Evolutionary conservation across 1,140 invertebrate genomes (phyloP), one percentile per base, ranked within the genome.

Genomic region (Brachionus rotundiformis): DNA sequence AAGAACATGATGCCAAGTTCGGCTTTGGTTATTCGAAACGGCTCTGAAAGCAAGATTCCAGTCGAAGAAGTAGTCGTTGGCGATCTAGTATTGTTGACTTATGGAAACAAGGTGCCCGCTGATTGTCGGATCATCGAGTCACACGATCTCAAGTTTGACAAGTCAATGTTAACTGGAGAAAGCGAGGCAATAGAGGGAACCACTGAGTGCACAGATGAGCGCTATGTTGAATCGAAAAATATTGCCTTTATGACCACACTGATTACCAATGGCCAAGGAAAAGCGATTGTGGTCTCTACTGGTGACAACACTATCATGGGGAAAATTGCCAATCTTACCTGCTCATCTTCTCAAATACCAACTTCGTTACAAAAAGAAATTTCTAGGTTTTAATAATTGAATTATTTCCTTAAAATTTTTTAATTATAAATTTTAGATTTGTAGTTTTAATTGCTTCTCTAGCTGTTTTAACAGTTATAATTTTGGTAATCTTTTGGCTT

Each of bases 21-120:
- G 88, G 96, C 96, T 25, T 93, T 94, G 81, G 95, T 96, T 65
- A 73, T 73, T 16, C 16, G 68, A 73, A 73, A 77, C 13, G 73
- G 73, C 31, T 10, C 3, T 2, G 73, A 77, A 33, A 16, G 16
- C 25, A 54, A 77, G 59, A 77, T 98, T 89, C 90, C 97, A 33
- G 97, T 96, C 0, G 90, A 94, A 75, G 94, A 98, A 86, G 90
- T 99, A 63, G 96, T 99, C 11, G 97, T 97, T 16, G 97, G 98
- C 7, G 97, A 99, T 89, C 90, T 99, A 83, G 93, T 99, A 0
- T 90, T 93, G 84, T 90, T 99, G 23, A 93, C 93, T 86, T 93
- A 97, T 77, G 97, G 97, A n/a, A 96, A 99, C 87, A 90, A 95
- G 83, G 94, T 99, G 47, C 96, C 97, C 16, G 96, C 96, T 0